These are phyloP conservation scores for Ovis canadensis DNA, from an alignment of 2,113 vertebrate species.

Conservation along the genomic window DNA sequence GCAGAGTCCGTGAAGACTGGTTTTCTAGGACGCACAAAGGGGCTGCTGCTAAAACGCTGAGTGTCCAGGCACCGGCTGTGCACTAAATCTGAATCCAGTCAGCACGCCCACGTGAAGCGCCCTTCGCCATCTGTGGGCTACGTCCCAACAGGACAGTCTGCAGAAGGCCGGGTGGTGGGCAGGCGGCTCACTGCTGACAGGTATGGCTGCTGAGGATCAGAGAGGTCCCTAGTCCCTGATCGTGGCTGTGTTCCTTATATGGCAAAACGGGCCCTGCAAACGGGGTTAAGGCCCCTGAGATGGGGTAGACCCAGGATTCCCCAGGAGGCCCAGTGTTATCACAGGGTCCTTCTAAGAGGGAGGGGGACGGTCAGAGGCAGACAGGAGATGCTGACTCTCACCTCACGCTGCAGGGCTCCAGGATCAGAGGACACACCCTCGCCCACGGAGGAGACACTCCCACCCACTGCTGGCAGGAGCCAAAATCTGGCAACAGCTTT, in stretches of 20 bases:
- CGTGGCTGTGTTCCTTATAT: not conserved
- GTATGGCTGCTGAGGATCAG: not conserved
- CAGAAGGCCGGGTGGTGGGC: fast-evolving
- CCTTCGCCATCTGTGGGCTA: too few relatives aligned
- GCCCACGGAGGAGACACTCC: not conserved
- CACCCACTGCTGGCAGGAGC: not conserved
- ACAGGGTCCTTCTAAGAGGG: not conserved
- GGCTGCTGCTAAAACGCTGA: not conserved
- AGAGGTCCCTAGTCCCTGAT: not conserved
- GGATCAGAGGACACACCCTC: not conserved
- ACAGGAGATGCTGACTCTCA: not conserved
- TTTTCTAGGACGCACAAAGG: too few relatives aligned
- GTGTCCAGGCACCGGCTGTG: not conserved
- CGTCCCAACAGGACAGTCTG: fast-evolving
- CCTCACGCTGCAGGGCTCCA: not conserved
- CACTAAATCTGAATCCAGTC: not conserved
- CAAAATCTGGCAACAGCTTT: not conserved
- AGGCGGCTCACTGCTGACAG: not conserved
- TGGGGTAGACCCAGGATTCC: not conserved
- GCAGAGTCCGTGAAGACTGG: not conserved
- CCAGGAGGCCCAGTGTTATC: not conserved
- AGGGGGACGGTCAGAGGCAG: not conserved
- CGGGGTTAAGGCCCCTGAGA: not conserved
- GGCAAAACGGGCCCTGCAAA: not conserved
- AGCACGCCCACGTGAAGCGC: fast-evolving